phyloP scores from a whole-genome alignment of 2,888 invertebrate genomes.

The Parascotia fuliginaria region DNA sequence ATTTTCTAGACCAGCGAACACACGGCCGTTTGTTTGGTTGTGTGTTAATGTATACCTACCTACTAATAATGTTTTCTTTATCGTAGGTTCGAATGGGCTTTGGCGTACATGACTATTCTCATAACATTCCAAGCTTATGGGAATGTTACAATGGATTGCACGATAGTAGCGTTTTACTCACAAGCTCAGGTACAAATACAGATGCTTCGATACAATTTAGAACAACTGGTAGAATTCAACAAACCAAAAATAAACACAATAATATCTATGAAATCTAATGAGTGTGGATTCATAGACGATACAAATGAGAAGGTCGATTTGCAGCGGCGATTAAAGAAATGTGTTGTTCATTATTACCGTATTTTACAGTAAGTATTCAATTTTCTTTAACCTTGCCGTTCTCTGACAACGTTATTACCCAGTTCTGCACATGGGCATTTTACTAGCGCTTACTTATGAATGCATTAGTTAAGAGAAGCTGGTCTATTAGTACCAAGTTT shows the following conservation, averaged over 20 bases:
- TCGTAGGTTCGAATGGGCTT: conserved; percentile 63
- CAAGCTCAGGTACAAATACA: conserved; percentile 68
- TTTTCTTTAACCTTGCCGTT: background rate
- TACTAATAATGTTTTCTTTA: conserved; percentile 39
- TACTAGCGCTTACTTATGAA: no score
- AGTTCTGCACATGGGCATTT: no score
- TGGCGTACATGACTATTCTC: conserved; percentile 58
- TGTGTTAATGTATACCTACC: no score
- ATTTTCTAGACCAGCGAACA: no score
- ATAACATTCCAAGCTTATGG: conserved; percentile 68
- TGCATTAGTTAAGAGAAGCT: no score
- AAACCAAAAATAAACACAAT: conserved; percentile 26
- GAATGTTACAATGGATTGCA: conserved; percentile 72
- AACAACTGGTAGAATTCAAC: conserved; percentile 53
- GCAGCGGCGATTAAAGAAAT: conserved; percentile 56
- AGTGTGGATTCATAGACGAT: conserved; percentile 41
- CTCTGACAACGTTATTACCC: background rate
- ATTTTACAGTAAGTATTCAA: conserved; percentile 57
- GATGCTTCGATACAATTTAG: conserved; percentile 64
- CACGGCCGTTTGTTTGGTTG: no score
- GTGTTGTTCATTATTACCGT: conserved; percentile 62
- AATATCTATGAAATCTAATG: conserved; percentile 20
- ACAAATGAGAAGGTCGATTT: conserved; percentile 36
- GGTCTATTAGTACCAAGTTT: no score
- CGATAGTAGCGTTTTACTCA: conserved; percentile 67